These are phyloP conservation scores for Mesopsocus fuscifrons DNA, from an alignment of 2,888 invertebrate species.

Conservation along the genomic window DNA sequence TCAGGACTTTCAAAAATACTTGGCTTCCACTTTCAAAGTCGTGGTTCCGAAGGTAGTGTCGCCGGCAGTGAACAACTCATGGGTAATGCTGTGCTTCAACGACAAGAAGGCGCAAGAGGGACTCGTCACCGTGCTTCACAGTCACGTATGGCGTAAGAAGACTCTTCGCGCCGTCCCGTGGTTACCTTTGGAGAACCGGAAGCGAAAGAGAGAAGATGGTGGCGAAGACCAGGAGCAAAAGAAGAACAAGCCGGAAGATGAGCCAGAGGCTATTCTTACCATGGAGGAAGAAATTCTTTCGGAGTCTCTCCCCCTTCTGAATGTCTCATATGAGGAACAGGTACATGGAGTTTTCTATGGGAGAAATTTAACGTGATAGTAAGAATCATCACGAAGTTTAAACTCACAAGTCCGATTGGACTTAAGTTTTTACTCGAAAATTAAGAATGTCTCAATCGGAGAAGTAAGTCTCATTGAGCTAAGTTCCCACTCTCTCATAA, in stretches of 20 bases:
- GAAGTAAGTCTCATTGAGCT: too few relatives aligned
- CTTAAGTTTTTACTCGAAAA: too few relatives aligned
- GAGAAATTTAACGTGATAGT: too few relatives aligned
- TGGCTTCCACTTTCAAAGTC: background rate
- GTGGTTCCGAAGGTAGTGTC: background rate
- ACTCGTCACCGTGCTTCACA: background rate
- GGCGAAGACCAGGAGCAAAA: background rate
- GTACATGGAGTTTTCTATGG: background rate
- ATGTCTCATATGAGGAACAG: background rate
- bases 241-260: background rate
- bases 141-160: background rate
- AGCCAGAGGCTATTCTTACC: background rate
- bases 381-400: too few relatives aligned
- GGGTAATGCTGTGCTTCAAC: background rate
- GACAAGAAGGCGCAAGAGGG: background rate
- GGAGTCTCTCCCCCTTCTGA: background rate
- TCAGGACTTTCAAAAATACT: slow-evolving; percentile 1
- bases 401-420: too few relatives aligned
- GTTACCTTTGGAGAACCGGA: background rate
- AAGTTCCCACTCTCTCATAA: too few relatives aligned
- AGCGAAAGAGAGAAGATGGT: background rate
- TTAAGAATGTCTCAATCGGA: too few relatives aligned
- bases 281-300: slow-evolving; percentile 1
- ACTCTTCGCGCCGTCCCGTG: background rate
- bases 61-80: background rate